Base-by-base conservation (phyloP, 2,797 vertebrate genomes). In the Sarcoramphus papa region DNA sequence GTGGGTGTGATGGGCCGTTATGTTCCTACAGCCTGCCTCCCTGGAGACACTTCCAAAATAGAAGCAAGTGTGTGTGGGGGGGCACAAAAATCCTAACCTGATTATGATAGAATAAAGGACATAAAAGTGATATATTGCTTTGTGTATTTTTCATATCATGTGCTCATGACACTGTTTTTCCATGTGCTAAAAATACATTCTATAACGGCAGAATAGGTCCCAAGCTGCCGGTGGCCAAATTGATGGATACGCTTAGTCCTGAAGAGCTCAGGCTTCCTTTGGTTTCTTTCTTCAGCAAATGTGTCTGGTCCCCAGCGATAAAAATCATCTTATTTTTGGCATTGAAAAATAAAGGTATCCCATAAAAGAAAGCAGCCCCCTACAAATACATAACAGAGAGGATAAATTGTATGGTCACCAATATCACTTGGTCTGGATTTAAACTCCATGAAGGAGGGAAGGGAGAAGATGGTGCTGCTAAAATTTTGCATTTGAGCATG, bases 121-220 rank as follows among this genome's bases (percentile, higher is more conserved):
- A 25, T 76, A 85, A 31, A 83, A 75, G 31, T 87, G 91, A 96
- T 73, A 53, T 69, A 96, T 92, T 24, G 82, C 80, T 92, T 1
- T 5, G 69, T 60, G 84, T 87, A 43, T 93, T 76, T 92, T 67
- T 96, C 94, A 67, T 43, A 70, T 81, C 92, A 62, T 94, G 65
- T 78, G 83, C 76, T 74, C 73, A 17, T 56, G 91, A 82, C 78
- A 11, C 27, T 81, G 89, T 90, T 81, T 94, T 92, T 93, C 84
- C 65, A 45, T 22, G 72, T 23, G 91, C 96, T 96, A 97, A 97
- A 97, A 96, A 97, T 97, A 98, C 59, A 88, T 95, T 53, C 95
- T 70, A 68, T 72, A 94, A 41, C 77, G 16, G 76, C 53, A 14
- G 91, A 84, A 90, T n/a, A 12, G 81, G 47, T 93, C 96, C 80